Evolutionary conservation across 2,113 vertebrate species (phyloP).

Genomic region (Calidris pygmaea): DNA sequence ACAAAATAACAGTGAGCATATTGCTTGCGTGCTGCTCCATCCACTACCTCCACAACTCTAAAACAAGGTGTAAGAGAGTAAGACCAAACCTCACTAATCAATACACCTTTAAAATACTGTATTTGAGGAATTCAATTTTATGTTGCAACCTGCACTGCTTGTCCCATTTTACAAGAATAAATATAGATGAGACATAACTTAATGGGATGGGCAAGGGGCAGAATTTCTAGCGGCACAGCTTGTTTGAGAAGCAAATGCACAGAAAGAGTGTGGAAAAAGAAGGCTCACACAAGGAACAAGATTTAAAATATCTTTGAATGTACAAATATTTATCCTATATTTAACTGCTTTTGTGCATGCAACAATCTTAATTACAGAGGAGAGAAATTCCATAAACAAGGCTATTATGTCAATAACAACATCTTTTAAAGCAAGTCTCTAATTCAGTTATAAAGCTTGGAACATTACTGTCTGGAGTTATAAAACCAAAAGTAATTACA

Average conservation of each 20-base stretch:
- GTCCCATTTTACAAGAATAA: neutral
- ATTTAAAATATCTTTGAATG: slow-evolving; percentile 11
- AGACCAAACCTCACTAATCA: neutral
- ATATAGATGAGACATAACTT: neutral
- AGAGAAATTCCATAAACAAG: slow-evolving; percentile 34
- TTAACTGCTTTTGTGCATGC: slow-evolving; percentile 45
- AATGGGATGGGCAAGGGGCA: neutral
- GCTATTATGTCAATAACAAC: slow-evolving; percentile 50
- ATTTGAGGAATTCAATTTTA: neutral
- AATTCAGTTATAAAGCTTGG: slow-evolving; percentile 52
- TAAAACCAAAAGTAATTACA: slow-evolving; percentile 61
- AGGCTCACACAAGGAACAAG: neutral
- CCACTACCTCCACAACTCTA: neutral
- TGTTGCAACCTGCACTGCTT: neutral
- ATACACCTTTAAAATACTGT: neutral
- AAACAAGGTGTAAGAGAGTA: neutral
- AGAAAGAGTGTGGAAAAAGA: neutral
- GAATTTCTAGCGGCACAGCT: neutral
- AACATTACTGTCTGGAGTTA: slow-evolving; percentile 29
- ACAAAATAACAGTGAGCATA: slow-evolving; percentile 25
- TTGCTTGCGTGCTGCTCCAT: neutral
- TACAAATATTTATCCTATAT: slow-evolving; percentile 13
- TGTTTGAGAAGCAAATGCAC: neutral
- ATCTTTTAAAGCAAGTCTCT: slow-evolving; percentile 50
- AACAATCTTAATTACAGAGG: slow-evolving; percentile 42